Conservation (phyloP, 2,797 vertebrate genomes). For the Aplochiton taeniatus region DNA sequence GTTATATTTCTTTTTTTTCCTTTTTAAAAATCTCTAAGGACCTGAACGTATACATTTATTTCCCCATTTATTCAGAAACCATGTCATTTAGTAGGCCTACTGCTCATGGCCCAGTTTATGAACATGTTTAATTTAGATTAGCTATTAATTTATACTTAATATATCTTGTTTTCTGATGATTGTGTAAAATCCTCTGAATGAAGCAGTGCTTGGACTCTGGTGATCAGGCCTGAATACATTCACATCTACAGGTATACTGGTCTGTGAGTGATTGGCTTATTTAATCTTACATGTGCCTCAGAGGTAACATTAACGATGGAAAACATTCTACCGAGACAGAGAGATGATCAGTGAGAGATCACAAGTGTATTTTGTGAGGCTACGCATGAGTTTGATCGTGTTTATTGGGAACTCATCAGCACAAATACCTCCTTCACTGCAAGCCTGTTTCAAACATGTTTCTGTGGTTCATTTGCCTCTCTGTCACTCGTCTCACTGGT, state of each 20-base stretch:
- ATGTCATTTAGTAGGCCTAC: conserved; percentile 30
- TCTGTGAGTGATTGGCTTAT: too few relatives aligned
- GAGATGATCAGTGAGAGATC: conserved; percentile 25
- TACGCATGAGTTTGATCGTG: conserved; percentile 13
- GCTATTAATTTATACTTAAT: conserved; percentile 47
- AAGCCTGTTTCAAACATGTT: conserved; percentile 33
- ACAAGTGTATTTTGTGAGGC: conserved; percentile 20
- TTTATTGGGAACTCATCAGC: conserved; percentile 22
- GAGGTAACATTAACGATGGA: conserved; percentile 24
- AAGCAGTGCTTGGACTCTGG: conserved; percentile 36
- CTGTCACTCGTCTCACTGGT: conserved; percentile 24
- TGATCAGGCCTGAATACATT: conserved; percentile 26
- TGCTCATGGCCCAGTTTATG: conserved; percentile 38
- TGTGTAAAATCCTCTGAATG: conserved; percentile 35
- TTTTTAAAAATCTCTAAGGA: conserved; percentile 20
- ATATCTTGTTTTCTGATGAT: conserved; percentile 36
- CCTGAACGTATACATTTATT: conserved; percentile 4
- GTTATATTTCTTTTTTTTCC: conserved; percentile 26
- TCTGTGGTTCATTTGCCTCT: background rate
- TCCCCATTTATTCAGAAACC: conserved; percentile 23
- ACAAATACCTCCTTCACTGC: conserved; percentile 27
- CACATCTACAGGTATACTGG: conserved; percentile 11
- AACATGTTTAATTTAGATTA: conserved; percentile 38
- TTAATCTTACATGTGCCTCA: conserved; percentile 39
- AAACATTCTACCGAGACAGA: conserved; percentile 12